A percentile compares a stretch with the other conserved stretches of the same genome.
Evolutionary conservation across 2,797 vertebrate species (phyloP).

Genomic region (Ibycter americanus): DNA sequence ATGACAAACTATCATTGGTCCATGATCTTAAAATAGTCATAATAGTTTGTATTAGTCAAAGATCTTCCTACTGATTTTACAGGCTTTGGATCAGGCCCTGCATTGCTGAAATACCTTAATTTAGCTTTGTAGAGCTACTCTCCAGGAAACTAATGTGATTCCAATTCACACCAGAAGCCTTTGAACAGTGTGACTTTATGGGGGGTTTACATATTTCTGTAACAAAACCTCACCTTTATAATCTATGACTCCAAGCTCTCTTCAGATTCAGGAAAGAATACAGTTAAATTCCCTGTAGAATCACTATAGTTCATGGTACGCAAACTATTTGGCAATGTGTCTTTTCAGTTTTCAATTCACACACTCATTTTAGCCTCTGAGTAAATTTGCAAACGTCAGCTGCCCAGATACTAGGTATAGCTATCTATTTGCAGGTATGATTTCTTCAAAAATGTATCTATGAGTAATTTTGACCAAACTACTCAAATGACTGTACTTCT

Average conservation of each 20-base stretch:
- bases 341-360: not conserved
- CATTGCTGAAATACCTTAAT: not conserved
- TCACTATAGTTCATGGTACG: not conserved
- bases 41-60: not conserved
- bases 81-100: not conserved
- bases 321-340: not conserved
- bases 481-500: not conserved
- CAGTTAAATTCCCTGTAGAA: not conserved
- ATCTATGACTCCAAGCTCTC: not conserved
- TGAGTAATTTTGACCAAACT: conserved; percentile 4
- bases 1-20: not conserved
- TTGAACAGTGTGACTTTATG: not conserved
- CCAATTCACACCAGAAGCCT: not conserved
- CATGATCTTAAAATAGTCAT: not conserved
- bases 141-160: not conserved
- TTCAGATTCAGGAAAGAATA: not conserved
- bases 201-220: not conserved
- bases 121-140: not conserved
- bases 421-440: not conserved
- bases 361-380: not conserved
- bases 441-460: not conserved
- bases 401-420: not conserved
- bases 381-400: not conserved
- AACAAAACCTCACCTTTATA: not conserved
- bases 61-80: not conserved